These are phyloP conservation scores for Hirtodrosophila duncani DNA, from an alignment of 2,888 invertebrate species.

Conservation along the genomic window DNA sequence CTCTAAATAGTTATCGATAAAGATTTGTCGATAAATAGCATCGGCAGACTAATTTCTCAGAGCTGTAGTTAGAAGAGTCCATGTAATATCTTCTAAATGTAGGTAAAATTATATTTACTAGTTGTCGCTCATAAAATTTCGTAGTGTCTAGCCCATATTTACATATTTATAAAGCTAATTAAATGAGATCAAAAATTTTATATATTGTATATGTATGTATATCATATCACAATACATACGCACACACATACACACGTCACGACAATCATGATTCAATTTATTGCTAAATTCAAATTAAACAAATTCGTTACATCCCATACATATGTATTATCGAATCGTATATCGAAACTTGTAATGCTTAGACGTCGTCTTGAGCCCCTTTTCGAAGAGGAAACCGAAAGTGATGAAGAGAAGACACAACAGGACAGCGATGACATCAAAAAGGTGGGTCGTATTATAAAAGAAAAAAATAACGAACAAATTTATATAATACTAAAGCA, in stretches of 20 bases:
- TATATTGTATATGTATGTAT: constrained; percentile 46
- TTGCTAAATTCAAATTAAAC: constrained; percentile 40
- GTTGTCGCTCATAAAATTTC: too few species aligned
- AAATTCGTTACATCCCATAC: constrained; percentile 47
- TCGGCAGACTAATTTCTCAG: too few species aligned
- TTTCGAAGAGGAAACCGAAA: constrained; percentile 89
- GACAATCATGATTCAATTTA: constrained; percentile 29
- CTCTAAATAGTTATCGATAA: too few species aligned
- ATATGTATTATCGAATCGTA: constrained; percentile 34
- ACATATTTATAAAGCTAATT: too few species aligned
- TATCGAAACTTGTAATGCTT: constrained; percentile 55
- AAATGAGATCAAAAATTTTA: constrained; percentile 42
- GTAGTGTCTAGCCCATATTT: too few species aligned
- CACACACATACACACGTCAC: constrained; percentile 4
- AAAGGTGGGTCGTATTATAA: constrained; percentile 78
- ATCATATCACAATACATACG: constrained; percentile 25
- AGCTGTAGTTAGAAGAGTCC: too few species aligned
- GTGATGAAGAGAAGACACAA: constrained; percentile 79
- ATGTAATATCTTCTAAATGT: too few species aligned
- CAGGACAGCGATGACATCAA: constrained; percentile 78
- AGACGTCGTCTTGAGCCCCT: constrained; percentile 89
- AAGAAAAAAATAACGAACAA: constrained; percentile 33
- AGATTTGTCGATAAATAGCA: too few species aligned
- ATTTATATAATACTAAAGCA: neutral
- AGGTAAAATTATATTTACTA: too few species aligned